phyloP scores from a whole-genome alignment of 2,888 invertebrate species.

The Eustalomyia histrio region DNA sequence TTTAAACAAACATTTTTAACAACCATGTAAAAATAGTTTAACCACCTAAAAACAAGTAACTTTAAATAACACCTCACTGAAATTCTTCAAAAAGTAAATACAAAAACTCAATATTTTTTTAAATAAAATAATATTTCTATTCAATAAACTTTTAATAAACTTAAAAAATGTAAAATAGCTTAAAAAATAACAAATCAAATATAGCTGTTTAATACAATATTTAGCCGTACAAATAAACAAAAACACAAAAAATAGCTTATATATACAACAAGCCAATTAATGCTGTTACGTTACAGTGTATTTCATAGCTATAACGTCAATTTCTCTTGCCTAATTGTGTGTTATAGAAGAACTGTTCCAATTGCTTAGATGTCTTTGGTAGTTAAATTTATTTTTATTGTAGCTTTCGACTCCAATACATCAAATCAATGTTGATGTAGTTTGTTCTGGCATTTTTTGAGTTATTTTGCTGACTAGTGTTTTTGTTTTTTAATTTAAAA shows the following conservation, averaged over 20 bases:
- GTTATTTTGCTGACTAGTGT: too few relatives aligned
- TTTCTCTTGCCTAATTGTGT: too few relatives aligned
- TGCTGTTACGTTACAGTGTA: too few relatives aligned
- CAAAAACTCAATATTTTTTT: constrained; percentile 29
- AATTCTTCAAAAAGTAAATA: constrained; percentile 73
- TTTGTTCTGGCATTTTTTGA: too few relatives aligned
- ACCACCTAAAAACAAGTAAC: constrained; percentile 36
- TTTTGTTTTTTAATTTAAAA: too few relatives aligned
- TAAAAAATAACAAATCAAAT: constrained; percentile 66
- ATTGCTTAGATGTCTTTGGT: too few relatives aligned
- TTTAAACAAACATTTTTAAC: not conserved
- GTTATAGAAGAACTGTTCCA: too few relatives aligned
- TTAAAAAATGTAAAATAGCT: constrained; percentile 28
- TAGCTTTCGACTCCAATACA: too few relatives aligned
- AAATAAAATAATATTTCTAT: not conserved
- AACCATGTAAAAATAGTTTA: constrained; percentile 8
- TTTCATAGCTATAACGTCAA: too few relatives aligned
- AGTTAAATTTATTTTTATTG: too few relatives aligned
- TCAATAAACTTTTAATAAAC: constrained; percentile 39
- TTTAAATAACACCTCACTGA: constrained; percentile 74
- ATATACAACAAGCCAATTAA: constrained; percentile 4
- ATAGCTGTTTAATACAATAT: constrained; percentile 54
- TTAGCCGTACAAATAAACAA: constrained; percentile 21
- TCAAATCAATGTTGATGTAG: too few relatives aligned
- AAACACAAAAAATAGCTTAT: constrained; percentile 29